Evolutionary conservation across 2,113 vertebrate genomes (phyloP), one percentile per base, ranked within the genome.

Genomic region (Prunella fulvescens): DNA sequence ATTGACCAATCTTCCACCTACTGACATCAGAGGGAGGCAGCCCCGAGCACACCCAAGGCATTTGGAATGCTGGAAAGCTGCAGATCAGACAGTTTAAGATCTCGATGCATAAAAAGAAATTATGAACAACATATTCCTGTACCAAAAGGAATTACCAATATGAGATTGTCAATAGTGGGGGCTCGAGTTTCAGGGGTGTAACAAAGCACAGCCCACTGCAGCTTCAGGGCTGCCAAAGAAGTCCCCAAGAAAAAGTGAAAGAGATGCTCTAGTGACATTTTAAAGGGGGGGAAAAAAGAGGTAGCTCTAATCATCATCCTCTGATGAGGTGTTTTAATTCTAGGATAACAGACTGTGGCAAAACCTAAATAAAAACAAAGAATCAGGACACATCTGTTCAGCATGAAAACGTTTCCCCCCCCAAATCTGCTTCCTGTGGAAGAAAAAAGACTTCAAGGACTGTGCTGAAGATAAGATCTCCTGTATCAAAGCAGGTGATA

Each of bases 321-420:
- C 74, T 87, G 48, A 94, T 9, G 40, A 85, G 51, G 72, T 74
- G 45, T 67, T 95, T 93, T 92, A 76, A 80, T 91, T 94, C 86
- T 65, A 42, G 53, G 44, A 81, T 53, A 93, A 74, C 65, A 94
- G 78, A 88, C 62, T 89, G 73, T 81, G 72, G 79, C 62, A 88
- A 87, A 90, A 89, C 20, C 86, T 81, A 89, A 93, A 93, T 81
- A 81, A 84, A 94, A 65, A 10, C 42, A 84, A 64, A 78, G 76
- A 92, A 88, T 40, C 64, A 69, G 88, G 89, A 86, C 35, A 7
- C 88, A 92, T 78, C 91, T 94, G 74, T 53, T 96, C 88, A 61
- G 62, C 42, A 73, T 45, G 42, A 80, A 92, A 90, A 57, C 16
- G 3, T 26, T 72, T 29, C 54, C 22, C 2, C 7, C 3, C 15